A percentile compares a stretch with the other conserved stretches of the same genome.
phyloP scores from a whole-genome alignment of 2,888 invertebrate species.

The Nomada fucata region DNA sequence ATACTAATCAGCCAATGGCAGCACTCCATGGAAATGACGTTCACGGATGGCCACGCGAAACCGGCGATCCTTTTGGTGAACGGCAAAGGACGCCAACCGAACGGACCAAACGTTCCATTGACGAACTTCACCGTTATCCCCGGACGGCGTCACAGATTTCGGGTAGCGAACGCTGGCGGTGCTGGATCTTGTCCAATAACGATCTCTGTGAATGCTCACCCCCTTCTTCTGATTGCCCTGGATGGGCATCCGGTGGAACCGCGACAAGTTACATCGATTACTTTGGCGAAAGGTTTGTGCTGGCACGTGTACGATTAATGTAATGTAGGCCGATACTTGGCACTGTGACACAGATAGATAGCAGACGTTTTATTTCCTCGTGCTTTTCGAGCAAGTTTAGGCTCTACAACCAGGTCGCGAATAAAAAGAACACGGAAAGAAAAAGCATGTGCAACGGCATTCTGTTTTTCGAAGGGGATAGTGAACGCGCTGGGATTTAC shows the following conservation, averaged over 20 bases:
- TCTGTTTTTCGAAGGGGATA: no score
- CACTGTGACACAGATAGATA: no score
- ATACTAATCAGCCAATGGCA: slow-evolving; percentile 90
- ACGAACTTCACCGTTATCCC: slow-evolving; percentile 85
- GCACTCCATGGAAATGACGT: slow-evolving; percentile 83
- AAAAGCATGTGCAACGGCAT: no score
- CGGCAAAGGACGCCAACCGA: slow-evolving; percentile 86
- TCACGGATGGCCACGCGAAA: slow-evolving; percentile 84
- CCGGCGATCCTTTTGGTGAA: slow-evolving; percentile 88
- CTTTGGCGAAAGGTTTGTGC: slow-evolving; percentile 86
- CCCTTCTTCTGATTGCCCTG: slow-evolving; percentile 87
- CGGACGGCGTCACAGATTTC: slow-evolving; percentile 88
- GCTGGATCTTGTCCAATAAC: slow-evolving; percentile 89
- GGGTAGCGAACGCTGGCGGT: slow-evolving; percentile 89
- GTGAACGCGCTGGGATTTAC: no score
- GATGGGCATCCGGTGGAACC: slow-evolving; percentile 89
- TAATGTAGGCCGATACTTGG: no score
- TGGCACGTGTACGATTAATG: neutral
- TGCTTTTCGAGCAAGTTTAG: no score
- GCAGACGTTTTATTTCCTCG: neutral
- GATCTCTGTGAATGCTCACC: slow-evolving; percentile 88
- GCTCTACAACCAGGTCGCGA: no score
- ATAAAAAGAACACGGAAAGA: no score
- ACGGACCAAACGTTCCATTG: slow-evolving; percentile 81
- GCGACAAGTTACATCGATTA: slow-evolving; percentile 86